Conservation (phyloP, 2,888 invertebrate species). For the Desoria tigrina region DNA sequence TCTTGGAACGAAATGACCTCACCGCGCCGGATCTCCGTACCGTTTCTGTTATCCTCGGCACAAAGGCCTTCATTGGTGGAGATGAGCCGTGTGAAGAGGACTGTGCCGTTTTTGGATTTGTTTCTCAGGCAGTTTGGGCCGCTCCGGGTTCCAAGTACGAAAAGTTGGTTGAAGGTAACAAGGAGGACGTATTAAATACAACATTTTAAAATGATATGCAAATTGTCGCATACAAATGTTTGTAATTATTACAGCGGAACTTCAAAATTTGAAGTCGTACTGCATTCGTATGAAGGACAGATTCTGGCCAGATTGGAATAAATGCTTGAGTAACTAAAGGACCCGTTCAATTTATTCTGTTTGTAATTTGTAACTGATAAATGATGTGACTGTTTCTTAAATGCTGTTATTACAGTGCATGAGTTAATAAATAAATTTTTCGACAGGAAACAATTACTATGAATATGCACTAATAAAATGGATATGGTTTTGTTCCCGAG, state of each 20-base stretch:
- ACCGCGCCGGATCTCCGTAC: slow-evolving; percentile 37
- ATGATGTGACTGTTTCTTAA: too few species aligned
- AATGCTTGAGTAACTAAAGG: too few species aligned
- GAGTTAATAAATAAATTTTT: too few species aligned
- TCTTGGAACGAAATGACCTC: slow-evolving; percentile 38
- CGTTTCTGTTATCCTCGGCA: slow-evolving; percentile 43
- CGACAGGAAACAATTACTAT: too few species aligned
- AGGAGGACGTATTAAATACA: neutral
- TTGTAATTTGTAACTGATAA: too few species aligned
- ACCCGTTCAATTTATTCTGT: too few species aligned
- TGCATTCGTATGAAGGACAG: slow-evolving; percentile 55
- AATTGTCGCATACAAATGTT: neutral
- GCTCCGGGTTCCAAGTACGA: slow-evolving; percentile 52
- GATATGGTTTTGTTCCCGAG: too few species aligned
- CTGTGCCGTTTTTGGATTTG: slow-evolving; percentile 56
- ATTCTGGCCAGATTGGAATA: slow-evolving; percentile 58
- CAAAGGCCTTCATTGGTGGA: slow-evolving; percentile 44
- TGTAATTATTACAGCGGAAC: slow-evolving; percentile 53
- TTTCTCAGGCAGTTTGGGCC: slow-evolving; percentile 55
- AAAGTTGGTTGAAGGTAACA: slow-evolving; percentile 48
- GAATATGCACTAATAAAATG: too few species aligned
- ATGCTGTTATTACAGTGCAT: too few species aligned
- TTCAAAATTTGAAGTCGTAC: slow-evolving; percentile 55
- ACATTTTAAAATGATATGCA: neutral
- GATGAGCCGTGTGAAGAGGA: slow-evolving; percentile 54